Evolutionary conservation across 2,888 invertebrate species (phyloP).

Genomic region (Mythimna loreyi): DNA sequence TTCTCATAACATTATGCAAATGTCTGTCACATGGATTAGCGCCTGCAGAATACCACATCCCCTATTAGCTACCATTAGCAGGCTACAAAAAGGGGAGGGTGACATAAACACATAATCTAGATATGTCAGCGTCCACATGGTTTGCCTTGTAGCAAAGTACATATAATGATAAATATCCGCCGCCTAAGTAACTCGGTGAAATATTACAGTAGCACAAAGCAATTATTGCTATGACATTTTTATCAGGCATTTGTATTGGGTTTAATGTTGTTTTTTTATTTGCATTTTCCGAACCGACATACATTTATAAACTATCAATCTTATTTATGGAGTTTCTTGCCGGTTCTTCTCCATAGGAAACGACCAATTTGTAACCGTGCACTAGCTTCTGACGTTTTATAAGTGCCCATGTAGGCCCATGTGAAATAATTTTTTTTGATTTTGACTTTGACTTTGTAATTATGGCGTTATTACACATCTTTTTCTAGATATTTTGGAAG

Average conservation of each 20-base stretch:
- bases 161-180: constrained; percentile 18
- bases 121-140: constrained; percentile 11
- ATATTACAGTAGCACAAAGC: constrained; percentile 38
- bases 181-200: background rate
- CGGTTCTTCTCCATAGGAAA: no score
- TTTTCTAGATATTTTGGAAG: no score
- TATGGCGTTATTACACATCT: no score
- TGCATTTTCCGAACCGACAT: no score
- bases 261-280: background rate
- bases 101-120: constrained; percentile 3
- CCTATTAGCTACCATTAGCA: background rate
- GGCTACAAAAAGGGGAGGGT: constrained; percentile 1
- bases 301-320: no score
- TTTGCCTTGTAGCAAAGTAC: background rate
- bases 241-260: constrained; percentile 58
- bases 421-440: no score
- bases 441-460: no score
- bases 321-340: no score
- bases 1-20: background rate
- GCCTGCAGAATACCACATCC: background rate
- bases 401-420: no score
- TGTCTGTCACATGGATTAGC: background rate
- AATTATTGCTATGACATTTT: constrained; percentile 57
- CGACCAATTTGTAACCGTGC: no score
- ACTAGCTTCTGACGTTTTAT: no score